A percentile compares a stretch with the other conserved stretches of the same genome.
These are phyloP conservation scores for Holothuria leucospilota DNA, from an alignment of 53 echinoderm and acorn worm genomes.

Conservation along the genomic window DNA sequence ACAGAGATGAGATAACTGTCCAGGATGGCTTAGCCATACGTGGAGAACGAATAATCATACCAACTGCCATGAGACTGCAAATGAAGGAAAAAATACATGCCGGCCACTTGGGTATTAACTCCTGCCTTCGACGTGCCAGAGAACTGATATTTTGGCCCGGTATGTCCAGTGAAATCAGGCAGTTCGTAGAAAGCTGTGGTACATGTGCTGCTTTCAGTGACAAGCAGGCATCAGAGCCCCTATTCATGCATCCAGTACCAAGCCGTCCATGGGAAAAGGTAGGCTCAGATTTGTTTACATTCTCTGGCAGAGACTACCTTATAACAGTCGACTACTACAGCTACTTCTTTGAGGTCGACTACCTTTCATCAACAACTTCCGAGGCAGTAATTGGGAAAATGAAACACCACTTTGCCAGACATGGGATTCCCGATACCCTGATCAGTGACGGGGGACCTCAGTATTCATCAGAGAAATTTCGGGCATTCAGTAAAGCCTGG, in stretches of 20 bases:
- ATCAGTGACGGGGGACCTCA: too few species aligned
- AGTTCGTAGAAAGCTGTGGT: slow-evolving; percentile 58
- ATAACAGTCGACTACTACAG: slow-evolving; percentile 66
- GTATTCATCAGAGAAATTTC: too few species aligned
- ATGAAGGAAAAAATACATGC: slow-evolving; percentile 66
- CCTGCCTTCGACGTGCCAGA: slow-evolving; percentile 55
- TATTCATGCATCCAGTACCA: slow-evolving; percentile 49
- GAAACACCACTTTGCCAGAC: too few species aligned
- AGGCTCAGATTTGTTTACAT: slow-evolving; percentile 41
- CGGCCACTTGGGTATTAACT: slow-evolving; percentile 61
- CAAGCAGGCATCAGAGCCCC: slow-evolving; percentile 60
- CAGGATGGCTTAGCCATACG: slow-evolving; percentile 43
- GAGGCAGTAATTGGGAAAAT: slow-evolving; percentile 35
- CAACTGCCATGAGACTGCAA: slow-evolving; percentile 10
- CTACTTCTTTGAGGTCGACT: slow-evolving; percentile 71
- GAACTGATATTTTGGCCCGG: slow-evolving; percentile 63
- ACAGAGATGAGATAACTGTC: slow-evolving; percentile 19
- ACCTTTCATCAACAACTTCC: slow-evolving; percentile 23
- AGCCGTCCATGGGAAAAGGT: slow-evolving; percentile 64
- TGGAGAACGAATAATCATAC: slow-evolving; percentile 60
- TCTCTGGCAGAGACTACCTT: slow-evolving; percentile 39
- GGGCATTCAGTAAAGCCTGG: too few species aligned
- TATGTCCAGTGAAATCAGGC: slow-evolving; percentile 62
- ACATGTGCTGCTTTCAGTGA: slow-evolving; percentile 38
- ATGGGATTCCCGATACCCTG: slow-evolving; percentile 53